Evolutionary conservation across 2,888 invertebrate species (phyloP), one percentile per base, ranked within the genome.

Genomic region (Netelia virgata): DNA sequence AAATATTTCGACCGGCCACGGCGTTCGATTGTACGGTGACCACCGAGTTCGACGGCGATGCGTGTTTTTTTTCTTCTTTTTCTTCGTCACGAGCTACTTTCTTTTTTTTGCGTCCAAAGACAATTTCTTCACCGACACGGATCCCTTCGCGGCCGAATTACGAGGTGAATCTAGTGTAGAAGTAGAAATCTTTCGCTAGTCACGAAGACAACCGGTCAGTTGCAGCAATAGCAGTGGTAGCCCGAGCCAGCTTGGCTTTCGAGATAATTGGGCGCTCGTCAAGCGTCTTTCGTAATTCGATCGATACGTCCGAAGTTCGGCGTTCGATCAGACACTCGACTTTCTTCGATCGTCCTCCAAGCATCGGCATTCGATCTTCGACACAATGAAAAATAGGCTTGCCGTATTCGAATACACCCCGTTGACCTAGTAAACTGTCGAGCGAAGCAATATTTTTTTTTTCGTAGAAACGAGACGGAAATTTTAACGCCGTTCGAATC

Each of bases 101-200:
- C 47, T 47, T 47, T 47, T 47, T 55, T 55, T 55, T 47, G 47
- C 14, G 10, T 76, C 68, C 47, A 47, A 76, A 68, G 10, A 36
- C 57, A 47, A 76, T 59, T 59, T 59, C 28, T 68, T 76, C 59
- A 28, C 57, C 57, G 43, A 16, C 76, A 57, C 16, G 18, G 6
- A 28, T 66, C 18, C 11, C 53, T 14, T 53, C n/a, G 16, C 59
- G 61, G 63, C 59, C 16, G 59, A 59, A 72, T 41, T 11, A 28
- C 68, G 28, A 55, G 47, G 43, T 57, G 36, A 83, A 78, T 63
- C 69, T 47, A 78, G 55, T 55, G 70, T 59, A 75, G 64, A 20
- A 72, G 28, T 66, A 75, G 70, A 83, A 80, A 80, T 83, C 66
- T 83, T 68, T 80, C 59, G 59, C 66, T 61, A 61, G 64, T 41